phyloP scores from a whole-genome alignment of 2,888 invertebrate genomes.

The Plemyria rubiginata region DNA sequence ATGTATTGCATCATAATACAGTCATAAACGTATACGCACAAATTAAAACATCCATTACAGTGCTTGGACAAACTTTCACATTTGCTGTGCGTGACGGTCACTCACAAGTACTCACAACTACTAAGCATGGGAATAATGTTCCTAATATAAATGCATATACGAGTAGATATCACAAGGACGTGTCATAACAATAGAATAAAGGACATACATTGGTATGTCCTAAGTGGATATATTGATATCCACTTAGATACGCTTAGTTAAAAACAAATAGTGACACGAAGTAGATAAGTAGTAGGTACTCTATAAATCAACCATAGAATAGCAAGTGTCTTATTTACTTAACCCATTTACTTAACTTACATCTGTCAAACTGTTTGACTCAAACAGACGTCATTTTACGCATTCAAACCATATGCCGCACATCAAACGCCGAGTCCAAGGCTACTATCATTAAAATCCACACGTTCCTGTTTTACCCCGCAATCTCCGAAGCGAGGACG shows the following conservation, averaged over 20 bases:
- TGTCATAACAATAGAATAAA: slow-evolving; percentile 24
- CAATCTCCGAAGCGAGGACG: slow-evolving; percentile 43
- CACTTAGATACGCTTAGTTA: slow-evolving; percentile 17
- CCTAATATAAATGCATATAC: slow-evolving; percentile 30
- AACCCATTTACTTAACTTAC: slow-evolving; percentile 28
- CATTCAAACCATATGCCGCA: slow-evolving; percentile 24
- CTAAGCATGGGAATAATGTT: slow-evolving; percentile 36
- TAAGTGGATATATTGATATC: slow-evolving; percentile 20
- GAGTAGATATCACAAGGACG: slow-evolving; percentile 30
- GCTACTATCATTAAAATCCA: slow-evolving; percentile 46
- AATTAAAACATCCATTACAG: slow-evolving; percentile 39
- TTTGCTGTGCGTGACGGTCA: slow-evolving; percentile 66
- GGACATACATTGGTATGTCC: no score
- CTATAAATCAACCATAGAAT: slow-evolving; percentile 10
- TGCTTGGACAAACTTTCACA: slow-evolving; percentile 64
- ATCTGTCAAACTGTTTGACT: no score
- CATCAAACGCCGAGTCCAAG: slow-evolving; percentile 43
- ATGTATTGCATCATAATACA: slow-evolving; percentile 25
- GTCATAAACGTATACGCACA: slow-evolving; percentile 30
- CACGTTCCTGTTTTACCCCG: slow-evolving; percentile 44
- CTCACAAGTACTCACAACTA: slow-evolving; percentile 34
- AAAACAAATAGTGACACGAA: slow-evolving; percentile 29
- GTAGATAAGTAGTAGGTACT: slow-evolving; percentile 3
- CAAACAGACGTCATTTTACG: slow-evolving; percentile 15
- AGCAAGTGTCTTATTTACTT: slow-evolving; percentile 25